These are phyloP conservation scores for Vannuccia rotundouncinata DNA, from an alignment of 2,888 invertebrate species.

Conservation along the genomic window DNA sequence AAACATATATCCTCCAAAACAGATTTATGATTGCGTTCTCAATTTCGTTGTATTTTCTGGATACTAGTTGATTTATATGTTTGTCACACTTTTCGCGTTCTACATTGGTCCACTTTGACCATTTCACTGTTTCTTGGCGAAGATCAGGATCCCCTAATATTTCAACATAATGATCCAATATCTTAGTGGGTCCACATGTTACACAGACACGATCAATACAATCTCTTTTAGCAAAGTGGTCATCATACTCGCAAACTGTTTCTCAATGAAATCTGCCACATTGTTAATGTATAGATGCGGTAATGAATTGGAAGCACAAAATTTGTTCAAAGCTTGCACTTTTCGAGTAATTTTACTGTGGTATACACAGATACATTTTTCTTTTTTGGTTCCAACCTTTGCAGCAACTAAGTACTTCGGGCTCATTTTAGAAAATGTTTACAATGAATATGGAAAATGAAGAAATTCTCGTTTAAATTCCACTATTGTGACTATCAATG, in stretches of 20 bases:
- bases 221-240: not conserved
- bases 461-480: conserved; percentile 3
- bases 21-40: no score
- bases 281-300: not conserved
- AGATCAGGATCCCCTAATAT: not conserved
- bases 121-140: not conserved
- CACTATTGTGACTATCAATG: conserved; percentile 8
- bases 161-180: not conserved
- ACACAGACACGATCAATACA: conserved; percentile 2
- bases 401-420: not conserved
- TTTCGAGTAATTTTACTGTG: conserved; percentile 1
- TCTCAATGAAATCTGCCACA: not conserved
- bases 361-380: not conserved
- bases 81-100: conserved; percentile 6
- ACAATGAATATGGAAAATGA: not conserved
- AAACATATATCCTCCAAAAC: no score
- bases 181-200: not conserved
- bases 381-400: conserved; percentile 3
- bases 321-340: not conserved
- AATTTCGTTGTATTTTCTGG: not conserved
- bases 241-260: conserved; percentile 11
- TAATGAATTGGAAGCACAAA: not conserved
- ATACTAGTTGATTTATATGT: not conserved
- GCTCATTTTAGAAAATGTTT: conserved; percentile 7
- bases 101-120: conserved; percentile 7